phyloP scores from a whole-genome alignment of 2,113 vertebrate species.

The Pollimyrus isidori region DNA sequence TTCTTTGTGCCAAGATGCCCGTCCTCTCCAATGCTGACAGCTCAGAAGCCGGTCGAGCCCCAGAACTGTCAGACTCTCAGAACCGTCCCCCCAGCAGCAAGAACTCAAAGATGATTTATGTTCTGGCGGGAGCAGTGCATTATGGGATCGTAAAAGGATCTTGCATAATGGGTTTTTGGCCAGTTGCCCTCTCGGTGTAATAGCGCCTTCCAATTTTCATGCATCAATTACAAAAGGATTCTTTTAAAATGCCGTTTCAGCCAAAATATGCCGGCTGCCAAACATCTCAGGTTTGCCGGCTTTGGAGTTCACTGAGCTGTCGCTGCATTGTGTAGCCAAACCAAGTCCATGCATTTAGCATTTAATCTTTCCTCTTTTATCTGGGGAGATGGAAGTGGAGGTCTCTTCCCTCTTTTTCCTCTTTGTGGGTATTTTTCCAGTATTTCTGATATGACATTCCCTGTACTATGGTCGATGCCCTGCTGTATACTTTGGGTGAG shows the following conservation, averaged over 20 bases:
- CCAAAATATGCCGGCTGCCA: constrained; percentile 48
- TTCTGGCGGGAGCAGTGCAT: constrained; percentile 26
- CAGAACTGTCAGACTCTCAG: neutral
- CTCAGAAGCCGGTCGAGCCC: neutral
- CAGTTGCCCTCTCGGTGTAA: constrained; percentile 37
- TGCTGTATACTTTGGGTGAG: neutral
- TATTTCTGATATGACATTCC: too few relatives aligned
- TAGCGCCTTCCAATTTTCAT: constrained; percentile 53
- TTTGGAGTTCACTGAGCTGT: constrained; percentile 40
- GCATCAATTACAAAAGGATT: constrained; percentile 46
- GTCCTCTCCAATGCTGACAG: neutral
- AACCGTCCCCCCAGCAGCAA: neutral
- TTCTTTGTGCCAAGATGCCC: neutral
- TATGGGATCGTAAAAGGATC: constrained; percentile 52
- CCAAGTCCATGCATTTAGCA: constrained; percentile 27
- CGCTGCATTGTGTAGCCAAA: constrained; percentile 37
- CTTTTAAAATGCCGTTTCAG: constrained; percentile 37
- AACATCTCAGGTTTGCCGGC: constrained; percentile 50
- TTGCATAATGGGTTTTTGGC: constrained; percentile 51
- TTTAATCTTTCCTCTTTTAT: constrained; percentile 20
- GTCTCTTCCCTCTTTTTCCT: constrained; percentile 21
- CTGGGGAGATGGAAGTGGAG: neutral
- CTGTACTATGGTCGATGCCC: neutral
- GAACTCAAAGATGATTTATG: constrained; percentile 12
- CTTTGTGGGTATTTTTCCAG: constrained; percentile 27